Percentiles rank a stretch among this genome's conserved stretches.
Conservation (phyloP, 2,113 vertebrate species). For the Eptatretus burgeri region DNA sequence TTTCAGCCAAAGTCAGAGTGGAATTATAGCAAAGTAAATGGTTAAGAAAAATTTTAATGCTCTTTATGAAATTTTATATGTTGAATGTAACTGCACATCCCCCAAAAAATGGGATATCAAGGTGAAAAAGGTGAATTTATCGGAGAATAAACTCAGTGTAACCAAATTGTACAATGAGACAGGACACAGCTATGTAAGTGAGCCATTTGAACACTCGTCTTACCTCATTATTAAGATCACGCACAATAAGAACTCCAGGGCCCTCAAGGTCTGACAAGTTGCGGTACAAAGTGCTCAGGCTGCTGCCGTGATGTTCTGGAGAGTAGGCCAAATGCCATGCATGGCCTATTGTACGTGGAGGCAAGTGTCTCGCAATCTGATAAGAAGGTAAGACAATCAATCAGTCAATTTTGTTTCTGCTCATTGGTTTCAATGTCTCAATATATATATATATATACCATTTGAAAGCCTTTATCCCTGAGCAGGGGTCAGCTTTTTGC, state of each 20-base stretch:
- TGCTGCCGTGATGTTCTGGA: constrained; percentile 21
- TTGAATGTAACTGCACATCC: neutral
- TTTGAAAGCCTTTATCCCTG: too few relatives aligned
- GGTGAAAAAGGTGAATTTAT: neutral
- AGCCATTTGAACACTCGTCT: neutral
- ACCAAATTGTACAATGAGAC: neutral
- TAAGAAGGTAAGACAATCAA: constrained; percentile 4
- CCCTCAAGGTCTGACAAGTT: constrained; percentile 22
- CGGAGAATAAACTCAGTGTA: neutral
- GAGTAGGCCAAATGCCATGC: constrained; percentile 24
- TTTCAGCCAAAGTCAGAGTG: too few relatives aligned
- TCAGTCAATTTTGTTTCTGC: neutral
- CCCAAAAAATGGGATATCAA: neutral
- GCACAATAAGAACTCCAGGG: constrained; percentile 22
- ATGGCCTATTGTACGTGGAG: constrained; percentile 21
- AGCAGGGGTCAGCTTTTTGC: too few relatives aligned
- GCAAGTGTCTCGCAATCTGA: constrained; percentile 24
- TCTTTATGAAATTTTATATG: too few relatives aligned
- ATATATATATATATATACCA: too few relatives aligned
- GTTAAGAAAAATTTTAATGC: too few relatives aligned
- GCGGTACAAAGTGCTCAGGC: constrained; percentile 30
- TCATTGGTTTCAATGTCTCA: too few relatives aligned
- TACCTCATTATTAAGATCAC: constrained; percentile 24
- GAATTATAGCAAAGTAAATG: too few relatives aligned
- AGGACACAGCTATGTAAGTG: neutral